Evolutionary conservation across 2,113 vertebrate species (phyloP).

Genomic region (Tetraodon nigroviridis): DNA sequence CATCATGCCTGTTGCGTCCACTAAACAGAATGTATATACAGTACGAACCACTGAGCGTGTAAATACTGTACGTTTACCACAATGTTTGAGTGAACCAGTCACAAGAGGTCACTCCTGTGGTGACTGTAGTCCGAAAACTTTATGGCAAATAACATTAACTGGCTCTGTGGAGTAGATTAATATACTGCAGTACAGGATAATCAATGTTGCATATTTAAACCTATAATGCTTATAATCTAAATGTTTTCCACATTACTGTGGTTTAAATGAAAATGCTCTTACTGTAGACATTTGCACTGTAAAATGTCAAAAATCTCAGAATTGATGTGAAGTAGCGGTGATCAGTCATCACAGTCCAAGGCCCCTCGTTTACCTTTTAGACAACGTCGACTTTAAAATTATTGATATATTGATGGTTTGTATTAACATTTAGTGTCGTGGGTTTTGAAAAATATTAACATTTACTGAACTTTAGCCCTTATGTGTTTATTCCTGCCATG

Average conservation of each 20-base stretch:
- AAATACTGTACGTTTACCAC: slow-evolving; percentile 46
- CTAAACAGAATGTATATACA: slow-evolving; percentile 50
- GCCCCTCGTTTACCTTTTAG: neutral
- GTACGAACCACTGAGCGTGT: slow-evolving; percentile 38
- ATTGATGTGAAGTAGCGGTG: slow-evolving; percentile 29
- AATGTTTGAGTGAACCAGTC: slow-evolving; percentile 31
- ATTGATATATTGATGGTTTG: no score
- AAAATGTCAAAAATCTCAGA: slow-evolving; percentile 26
- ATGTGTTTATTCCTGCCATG: no score
- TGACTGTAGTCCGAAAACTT: slow-evolving; percentile 30
- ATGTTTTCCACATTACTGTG: slow-evolving; percentile 53
- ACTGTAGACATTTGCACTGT: slow-evolving; percentile 47
- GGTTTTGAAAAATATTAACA: no score
- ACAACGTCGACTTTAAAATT: no score
- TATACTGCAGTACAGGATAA: slow-evolving; percentile 30
- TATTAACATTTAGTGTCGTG: no score
- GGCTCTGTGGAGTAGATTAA: slow-evolving; percentile 32
- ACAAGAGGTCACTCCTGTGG: slow-evolving; percentile 19
- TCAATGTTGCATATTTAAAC: slow-evolving; percentile 51
- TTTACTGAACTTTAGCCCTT: no score
- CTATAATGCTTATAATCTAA: slow-evolving; percentile 53
- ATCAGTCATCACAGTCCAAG: slow-evolving; percentile 32
- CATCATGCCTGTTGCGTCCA: slow-evolving; percentile 18
- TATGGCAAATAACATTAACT: slow-evolving; percentile 11
- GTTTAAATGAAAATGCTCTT: slow-evolving; percentile 45